phyloP scores from a whole-genome alignment of 2,888 invertebrate species.

The Acrocyrtus sp. region DNA sequence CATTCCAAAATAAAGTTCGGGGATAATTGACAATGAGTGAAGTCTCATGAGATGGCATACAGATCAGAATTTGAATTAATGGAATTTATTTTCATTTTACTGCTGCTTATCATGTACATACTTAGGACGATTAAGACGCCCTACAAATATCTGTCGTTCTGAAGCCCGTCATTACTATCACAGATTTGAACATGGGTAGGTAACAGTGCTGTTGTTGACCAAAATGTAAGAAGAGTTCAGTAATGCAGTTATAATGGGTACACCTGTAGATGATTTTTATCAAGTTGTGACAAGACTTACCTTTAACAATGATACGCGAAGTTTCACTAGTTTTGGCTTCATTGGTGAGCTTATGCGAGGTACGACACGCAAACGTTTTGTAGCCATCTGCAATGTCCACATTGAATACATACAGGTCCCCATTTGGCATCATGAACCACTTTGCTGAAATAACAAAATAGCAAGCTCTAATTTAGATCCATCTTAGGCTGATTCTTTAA shows the following conservation, averaged over 20 bases:
- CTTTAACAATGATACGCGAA: constrained; percentile 75
- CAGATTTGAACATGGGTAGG: too few relatives aligned
- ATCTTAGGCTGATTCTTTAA: too few relatives aligned
- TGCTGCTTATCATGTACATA: not conserved
- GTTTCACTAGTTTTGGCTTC: constrained; percentile 76
- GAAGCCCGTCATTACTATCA: too few relatives aligned
- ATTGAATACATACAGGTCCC: constrained; percentile 84
- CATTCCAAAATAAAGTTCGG: too few relatives aligned
- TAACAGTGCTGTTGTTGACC: too few relatives aligned
- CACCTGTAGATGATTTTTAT: not conserved
- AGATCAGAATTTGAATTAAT: too few relatives aligned
- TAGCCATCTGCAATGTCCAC: constrained; percentile 82
- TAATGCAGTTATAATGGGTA: not conserved
- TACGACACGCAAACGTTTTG: constrained; percentile 83
- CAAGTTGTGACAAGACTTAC: constrained; percentile 64
- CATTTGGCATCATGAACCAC: constrained; percentile 81
- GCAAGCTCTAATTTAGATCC: too few relatives aligned
- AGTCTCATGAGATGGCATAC: too few relatives aligned
- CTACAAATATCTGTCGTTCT: not conserved
- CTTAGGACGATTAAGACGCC: not conserved
- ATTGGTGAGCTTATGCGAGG: constrained; percentile 82
- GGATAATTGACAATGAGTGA: too few relatives aligned
- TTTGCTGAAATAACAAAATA: constrained; percentile 66
- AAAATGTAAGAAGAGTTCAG: not conserved
- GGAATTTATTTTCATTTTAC: too few relatives aligned